These are phyloP conservation scores for Neostethus bicornis DNA, from an alignment of 2,797 vertebrate genomes.

Conservation along the genomic window DNA sequence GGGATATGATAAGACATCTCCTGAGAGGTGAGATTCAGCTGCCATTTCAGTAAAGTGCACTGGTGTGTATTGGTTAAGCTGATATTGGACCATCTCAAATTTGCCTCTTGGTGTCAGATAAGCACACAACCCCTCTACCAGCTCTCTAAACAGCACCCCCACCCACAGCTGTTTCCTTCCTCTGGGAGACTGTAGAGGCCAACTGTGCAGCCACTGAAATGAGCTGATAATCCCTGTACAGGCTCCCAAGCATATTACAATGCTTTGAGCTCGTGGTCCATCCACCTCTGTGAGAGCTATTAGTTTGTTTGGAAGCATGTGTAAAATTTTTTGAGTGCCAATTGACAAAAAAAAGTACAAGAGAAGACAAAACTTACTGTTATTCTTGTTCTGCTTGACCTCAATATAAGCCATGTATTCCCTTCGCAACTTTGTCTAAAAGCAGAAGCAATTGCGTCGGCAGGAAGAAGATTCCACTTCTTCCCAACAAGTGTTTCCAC, in stretches of 20 bases:
- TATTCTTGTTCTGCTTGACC: constrained; percentile 51
- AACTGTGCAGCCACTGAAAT: constrained; percentile 77
- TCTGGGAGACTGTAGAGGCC: constrained; percentile 68
- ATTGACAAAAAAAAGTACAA: constrained; percentile 46
- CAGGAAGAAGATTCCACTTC: constrained; percentile 51
- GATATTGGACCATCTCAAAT: constrained; percentile 74
- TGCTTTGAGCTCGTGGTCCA: constrained; percentile 53
- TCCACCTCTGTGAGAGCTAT: constrained; percentile 44
- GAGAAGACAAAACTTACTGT: constrained; percentile 66
- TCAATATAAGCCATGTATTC: constrained; percentile 57
- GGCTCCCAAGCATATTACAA: constrained; percentile 73
- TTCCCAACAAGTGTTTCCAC: constrained; percentile 60
- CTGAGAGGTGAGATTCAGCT: constrained; percentile 61
- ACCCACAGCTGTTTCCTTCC: constrained; percentile 67
- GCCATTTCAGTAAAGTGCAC: constrained; percentile 65
- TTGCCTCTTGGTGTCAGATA: constrained; percentile 76
- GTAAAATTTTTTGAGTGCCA: constrained; percentile 51
- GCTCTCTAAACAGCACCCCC: constrained; percentile 16
- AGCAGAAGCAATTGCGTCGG: constrained; percentile 38
- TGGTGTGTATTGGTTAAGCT: constrained; percentile 70
- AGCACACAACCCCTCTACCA: constrained; percentile 39
- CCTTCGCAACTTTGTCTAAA: constrained; percentile 32
- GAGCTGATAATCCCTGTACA: constrained; percentile 80
- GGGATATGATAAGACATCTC: constrained; percentile 66
- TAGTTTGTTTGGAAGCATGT: constrained; percentile 33